These are phyloP conservation scores for Arrhamphus sclerolepis DNA, from an alignment of 2,797 vertebrate genomes.

Conservation along the genomic window DNA sequence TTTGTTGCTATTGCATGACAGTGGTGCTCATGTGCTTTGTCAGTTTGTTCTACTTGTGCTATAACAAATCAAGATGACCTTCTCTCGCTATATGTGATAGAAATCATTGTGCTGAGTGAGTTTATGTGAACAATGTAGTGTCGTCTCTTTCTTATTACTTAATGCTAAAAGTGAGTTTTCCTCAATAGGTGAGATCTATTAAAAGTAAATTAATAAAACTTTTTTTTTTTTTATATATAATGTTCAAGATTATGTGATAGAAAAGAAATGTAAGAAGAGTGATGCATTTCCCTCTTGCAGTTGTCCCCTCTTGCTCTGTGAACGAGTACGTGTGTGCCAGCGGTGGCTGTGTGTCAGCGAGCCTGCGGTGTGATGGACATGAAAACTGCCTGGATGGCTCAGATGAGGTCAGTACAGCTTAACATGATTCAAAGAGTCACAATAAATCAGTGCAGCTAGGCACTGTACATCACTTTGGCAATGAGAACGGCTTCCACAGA, in stretches of 20 bases:
- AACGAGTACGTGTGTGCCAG: conserved; percentile 93
- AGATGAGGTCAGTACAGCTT: conserved; percentile 88
- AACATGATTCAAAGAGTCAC: conserved; percentile 11
- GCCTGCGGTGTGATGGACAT: conserved; percentile 92
- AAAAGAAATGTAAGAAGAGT: conserved; percentile 3
- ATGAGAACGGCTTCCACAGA: not conserved
- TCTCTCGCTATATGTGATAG: not conserved
- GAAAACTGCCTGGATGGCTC: conserved; percentile 95
- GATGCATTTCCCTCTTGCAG: conserved; percentile 65
- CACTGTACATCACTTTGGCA: not conserved
- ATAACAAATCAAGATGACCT: no score
- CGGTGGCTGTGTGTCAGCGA: conserved; percentile 91
- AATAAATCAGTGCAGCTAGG: not conserved
- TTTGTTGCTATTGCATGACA: not conserved
- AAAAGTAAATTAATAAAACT: no score
- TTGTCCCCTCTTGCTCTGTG: conserved; percentile 90
- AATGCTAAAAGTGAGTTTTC: not conserved
- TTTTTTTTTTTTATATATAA: no score
- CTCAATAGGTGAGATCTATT: no score
- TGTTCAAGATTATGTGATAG: not conserved
- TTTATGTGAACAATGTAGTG: not conserved
- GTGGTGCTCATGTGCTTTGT: not conserved
- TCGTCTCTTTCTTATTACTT: no score
- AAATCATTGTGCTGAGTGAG: not conserved
- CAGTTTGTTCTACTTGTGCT: not conserved